Evolutionary conservation across 2,113 vertebrate species (phyloP), one percentile per base, ranked within the genome.

Genomic region (Tursiops truncatus): DNA sequence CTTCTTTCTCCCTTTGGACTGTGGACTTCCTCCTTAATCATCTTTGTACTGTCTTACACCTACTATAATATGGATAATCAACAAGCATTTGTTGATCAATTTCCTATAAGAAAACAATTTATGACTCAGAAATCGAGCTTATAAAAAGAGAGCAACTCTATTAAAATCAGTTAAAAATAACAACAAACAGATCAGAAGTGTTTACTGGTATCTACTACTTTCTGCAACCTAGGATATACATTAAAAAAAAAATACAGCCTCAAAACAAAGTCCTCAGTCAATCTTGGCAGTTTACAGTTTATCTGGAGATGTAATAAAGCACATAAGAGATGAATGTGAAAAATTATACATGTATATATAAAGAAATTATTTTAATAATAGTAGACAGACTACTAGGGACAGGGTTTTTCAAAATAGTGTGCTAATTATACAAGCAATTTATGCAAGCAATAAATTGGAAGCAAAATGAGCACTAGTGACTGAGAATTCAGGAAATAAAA

Each of bases 111-210:
- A 93, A 81, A 89, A 13, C 6, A 92, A 36, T 60, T n/a, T 20
- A 23, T n/a, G 44, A 94, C 56, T 88, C 13, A 91, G 41, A 70
- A 74, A 88, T 17, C 8, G 74, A 92, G 5, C 13, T 77, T 47
- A 63, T 65, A 88, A 84, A 87, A 77, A 90, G 36, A 95, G 6
- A 44, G 17, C 2, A 91, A 58, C 4, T 58, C 62, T 87, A 87
- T 38, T 82, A 86, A 97, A 88, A 71, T 73, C n/a, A 90, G 15
- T 87, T 80, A 65, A 81, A 94, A 82, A 80, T 36, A 81, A 92
- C 47, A 44, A 58, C 33, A 67, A 80, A 94, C 4, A 87, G 25
- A 83, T 80, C 4, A 83, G 6, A 89, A 63, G 20, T 50, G 4
- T 68, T 83, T 67, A 44, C 21, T 70, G 13, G 4, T 31, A 90